phyloP scores from a whole-genome alignment of 1,140 invertebrate genomes.

The Littorina saxatilis region DNA sequence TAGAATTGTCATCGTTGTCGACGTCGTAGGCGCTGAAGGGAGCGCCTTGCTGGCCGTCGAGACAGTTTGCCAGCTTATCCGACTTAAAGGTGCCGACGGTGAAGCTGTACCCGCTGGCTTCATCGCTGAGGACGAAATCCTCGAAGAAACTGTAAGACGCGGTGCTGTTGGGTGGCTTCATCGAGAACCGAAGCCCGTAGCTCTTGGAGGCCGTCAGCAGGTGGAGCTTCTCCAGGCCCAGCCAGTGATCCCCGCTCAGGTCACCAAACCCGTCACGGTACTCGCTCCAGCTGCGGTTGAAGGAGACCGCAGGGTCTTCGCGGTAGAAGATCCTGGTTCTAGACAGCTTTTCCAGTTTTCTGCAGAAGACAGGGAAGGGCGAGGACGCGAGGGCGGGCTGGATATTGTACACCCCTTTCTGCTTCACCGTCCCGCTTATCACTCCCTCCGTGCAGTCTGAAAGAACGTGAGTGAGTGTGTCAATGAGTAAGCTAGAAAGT shows the following conservation, averaged over 20 bases:
- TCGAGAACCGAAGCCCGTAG: background rate
- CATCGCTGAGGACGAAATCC: background rate
- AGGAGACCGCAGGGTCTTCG: no score
- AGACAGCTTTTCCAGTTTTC: background rate
- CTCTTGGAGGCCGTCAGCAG: background rate
- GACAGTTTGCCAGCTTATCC: background rate
- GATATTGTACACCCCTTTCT: no score
- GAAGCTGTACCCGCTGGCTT: background rate
- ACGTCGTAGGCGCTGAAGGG: constrained; percentile 40
- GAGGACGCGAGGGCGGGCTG: no score
- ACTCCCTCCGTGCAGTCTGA: no score
- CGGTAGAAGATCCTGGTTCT: no score
- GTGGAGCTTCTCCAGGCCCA: constrained; percentile 5
- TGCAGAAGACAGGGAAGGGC: no score
- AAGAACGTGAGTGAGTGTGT: no score
- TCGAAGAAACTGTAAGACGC: background rate
- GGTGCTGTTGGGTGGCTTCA: background rate
- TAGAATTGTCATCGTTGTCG: constrained; percentile 31
- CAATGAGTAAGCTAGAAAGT: no score
- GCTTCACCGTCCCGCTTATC: no score
- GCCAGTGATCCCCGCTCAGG: background rate
- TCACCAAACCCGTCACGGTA: constrained; percentile 7
- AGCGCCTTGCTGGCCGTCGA: background rate
- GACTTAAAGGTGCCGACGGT: background rate
- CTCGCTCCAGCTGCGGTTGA: no score